Evolutionary conservation across 2,113 vertebrate genomes (phyloP).

Genomic region (Neotoma lepida): DNA sequence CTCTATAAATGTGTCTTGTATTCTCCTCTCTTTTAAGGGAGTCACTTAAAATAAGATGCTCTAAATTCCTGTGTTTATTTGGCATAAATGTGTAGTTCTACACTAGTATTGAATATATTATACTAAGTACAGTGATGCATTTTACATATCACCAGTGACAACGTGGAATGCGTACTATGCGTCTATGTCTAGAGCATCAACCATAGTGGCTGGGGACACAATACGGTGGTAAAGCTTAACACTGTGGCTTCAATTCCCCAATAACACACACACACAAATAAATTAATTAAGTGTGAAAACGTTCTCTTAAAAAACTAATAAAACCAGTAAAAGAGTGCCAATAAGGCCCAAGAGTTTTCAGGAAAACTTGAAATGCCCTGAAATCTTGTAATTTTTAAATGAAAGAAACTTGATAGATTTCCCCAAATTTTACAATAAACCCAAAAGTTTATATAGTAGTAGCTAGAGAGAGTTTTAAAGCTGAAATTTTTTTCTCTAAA

Average conservation of each 20-base stretch:
- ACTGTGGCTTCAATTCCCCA: not conserved
- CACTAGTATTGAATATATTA: not conserved
- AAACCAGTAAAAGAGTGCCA: not conserved
- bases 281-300: not conserved
- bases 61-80: slow-evolving; percentile 34
- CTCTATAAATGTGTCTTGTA: not conserved
- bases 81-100: not conserved
- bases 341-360: slow-evolving; percentile 19
- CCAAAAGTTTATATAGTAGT: not conserved
- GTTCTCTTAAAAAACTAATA: not conserved
- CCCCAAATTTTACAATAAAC: slow-evolving; percentile 40
- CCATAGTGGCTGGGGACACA: not conserved
- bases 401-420: slow-evolving; percentile 42
- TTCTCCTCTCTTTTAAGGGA: not conserved
- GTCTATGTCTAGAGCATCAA: not conserved
- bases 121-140: slow-evolving; percentile 20
- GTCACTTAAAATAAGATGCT: slow-evolving; percentile 35
- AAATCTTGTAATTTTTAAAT: slow-evolving; percentile 21
- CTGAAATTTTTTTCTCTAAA: not conserved
- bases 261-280: not conserved
- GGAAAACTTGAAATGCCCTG: slow-evolving; percentile 49
- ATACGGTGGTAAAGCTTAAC: not conserved
- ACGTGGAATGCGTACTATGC: slow-evolving; percentile 19
- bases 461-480: slow-evolving; percentile 53
- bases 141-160: slow-evolving; percentile 15